Evolutionary conservation across 1,140 invertebrate species (phyloP), one percentile per base, ranked within the genome.

Genomic region (Conopomorpha cramerella): DNA sequence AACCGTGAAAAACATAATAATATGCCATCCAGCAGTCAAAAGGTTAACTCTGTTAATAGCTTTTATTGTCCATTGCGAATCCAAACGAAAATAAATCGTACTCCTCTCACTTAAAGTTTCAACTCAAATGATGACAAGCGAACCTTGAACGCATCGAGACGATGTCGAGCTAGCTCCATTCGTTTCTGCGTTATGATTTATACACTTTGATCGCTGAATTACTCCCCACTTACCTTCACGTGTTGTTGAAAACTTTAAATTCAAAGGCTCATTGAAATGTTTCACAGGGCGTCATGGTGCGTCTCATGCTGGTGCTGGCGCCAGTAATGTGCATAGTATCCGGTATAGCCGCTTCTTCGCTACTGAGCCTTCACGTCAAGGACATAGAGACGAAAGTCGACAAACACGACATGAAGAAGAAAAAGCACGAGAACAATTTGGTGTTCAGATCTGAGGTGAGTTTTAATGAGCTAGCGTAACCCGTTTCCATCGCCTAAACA

Each of bases 271-370:
- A n/a, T n/a, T n/a, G n/a, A n/a, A 14, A 8, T 13, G 8, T 15
- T 27, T 65, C 67, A 16, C 59, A 94, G 91, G 95, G 95, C 49
- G 95, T 98, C 12, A 98, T 98, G 96, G 96, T 99, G 11, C 93
- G 96, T 78, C 81, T 99, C 17, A 98, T 98, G 96, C 77, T 99
- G 51, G 96, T 98, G 2, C 79, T 98, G 34, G 95, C 96, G 1
- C 96, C 96, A 1, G 95, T 98, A 0, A 98, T 98, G 95, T 98
- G 96, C 57, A 93, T 98, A 44, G 79, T 98, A 1, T 93, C 93
- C 1, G 96, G 94, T 26, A 96, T 98, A 30, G 93, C 94, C 10
- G 88, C 95, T 3, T 97, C 95, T 0, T 86, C 93, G 41, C 81
- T 97, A 36, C 78, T 98, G 14, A 80, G 85, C n/a, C 91, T 89